phyloP scores from a whole-genome alignment of 2,888 invertebrate genomes.

The Ctenicera cuprea region DNA sequence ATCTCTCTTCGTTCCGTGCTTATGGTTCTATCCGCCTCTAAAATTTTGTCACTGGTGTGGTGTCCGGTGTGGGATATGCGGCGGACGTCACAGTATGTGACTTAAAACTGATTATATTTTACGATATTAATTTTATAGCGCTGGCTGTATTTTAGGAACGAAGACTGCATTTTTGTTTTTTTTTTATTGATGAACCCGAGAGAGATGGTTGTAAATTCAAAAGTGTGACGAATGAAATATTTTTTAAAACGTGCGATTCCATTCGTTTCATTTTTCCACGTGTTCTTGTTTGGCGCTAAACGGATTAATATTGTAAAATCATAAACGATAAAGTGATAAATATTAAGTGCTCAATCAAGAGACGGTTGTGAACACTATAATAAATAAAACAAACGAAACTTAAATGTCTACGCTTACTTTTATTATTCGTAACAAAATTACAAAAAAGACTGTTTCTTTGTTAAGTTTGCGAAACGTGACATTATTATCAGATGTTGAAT shows the following conservation, averaged over 20 bases:
- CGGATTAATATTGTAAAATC: slow-evolving; percentile 15
- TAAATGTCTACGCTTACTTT: slow-evolving; percentile 54
- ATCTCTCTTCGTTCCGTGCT: slow-evolving; percentile 92
- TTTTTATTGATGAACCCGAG: no score
- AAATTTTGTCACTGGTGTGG: slow-evolving; percentile 90
- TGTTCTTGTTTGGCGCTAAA: neutral
- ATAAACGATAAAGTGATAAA: slow-evolving; percentile 38
- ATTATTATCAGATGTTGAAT: slow-evolving; percentile 40
- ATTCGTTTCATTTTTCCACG: no score
- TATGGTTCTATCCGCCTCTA: slow-evolving; percentile 95
- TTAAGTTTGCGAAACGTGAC: slow-evolving; percentile 59
- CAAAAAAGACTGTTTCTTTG: slow-evolving; percentile 65
- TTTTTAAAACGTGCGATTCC: no score
- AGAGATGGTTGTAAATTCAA: no score
- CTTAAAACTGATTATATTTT: slow-evolving; percentile 63
- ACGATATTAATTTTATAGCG: slow-evolving; percentile 63
- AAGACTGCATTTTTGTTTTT: neutral
- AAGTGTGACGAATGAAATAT: neutral
- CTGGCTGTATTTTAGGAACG: neutral
- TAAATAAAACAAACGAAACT: slow-evolving; percentile 35
- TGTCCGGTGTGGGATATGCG: slow-evolving; percentile 86
- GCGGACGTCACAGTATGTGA: slow-evolving; percentile 82
- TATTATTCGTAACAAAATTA: slow-evolving; percentile 55
- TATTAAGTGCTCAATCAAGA: slow-evolving; percentile 65
- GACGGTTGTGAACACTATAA: slow-evolving; percentile 68